These are phyloP conservation scores for Cathartes aura DNA, from an alignment of 2,113 vertebrate species.

Conservation along the genomic window DNA sequence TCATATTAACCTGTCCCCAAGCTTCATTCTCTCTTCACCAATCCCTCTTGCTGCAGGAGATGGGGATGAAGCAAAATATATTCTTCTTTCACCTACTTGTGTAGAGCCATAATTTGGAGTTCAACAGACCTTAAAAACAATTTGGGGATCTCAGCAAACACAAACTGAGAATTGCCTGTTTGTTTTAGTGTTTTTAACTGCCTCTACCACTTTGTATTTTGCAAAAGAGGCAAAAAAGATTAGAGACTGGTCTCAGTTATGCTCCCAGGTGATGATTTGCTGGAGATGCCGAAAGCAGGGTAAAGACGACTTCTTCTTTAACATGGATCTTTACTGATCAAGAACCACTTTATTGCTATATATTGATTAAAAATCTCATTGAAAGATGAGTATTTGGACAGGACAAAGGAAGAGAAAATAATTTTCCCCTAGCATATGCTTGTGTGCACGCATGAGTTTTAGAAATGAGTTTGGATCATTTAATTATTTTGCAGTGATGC, in stretches of 20 bases:
- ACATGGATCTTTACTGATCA: not conserved
- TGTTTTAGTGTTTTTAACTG: not conserved
- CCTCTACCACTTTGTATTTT: not conserved
- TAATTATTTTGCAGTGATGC: not conserved
- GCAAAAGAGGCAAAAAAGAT: not conserved
- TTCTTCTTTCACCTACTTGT: not conserved
- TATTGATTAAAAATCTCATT: not conserved
- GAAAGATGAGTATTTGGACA: not conserved
- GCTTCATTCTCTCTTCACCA: not conserved
- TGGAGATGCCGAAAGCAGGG: not conserved
- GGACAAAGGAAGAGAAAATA: not conserved
- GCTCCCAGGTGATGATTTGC: not conserved
- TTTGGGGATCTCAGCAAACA: not conserved
- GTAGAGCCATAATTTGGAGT: not conserved
- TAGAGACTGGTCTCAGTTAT: not conserved
- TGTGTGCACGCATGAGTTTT: not conserved
- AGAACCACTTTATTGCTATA: not conserved
- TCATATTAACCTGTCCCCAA: not conserved
- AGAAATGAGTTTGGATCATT: not conserved
- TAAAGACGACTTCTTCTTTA: not conserved
- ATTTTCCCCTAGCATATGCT: not conserved
- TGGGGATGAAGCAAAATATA: not conserved
- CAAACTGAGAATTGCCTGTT: not conserved
- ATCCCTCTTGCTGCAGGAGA: not conserved
- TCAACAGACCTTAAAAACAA: constrained; percentile 10